phyloP scores from a whole-genome alignment of 2,113 vertebrate species.

The Gambusia affinis region DNA sequence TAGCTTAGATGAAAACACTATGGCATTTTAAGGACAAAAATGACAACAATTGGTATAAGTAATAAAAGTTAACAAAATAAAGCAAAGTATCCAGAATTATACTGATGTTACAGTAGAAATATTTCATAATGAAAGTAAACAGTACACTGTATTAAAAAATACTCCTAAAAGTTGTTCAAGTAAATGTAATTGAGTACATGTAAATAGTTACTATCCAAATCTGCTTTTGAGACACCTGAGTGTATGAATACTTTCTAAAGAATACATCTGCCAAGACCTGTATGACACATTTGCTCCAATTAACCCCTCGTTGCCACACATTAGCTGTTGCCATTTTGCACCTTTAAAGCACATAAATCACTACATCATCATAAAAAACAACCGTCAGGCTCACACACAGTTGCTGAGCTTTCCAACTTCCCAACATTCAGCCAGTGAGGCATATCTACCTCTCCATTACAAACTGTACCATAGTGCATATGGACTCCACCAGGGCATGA shows the following conservation, averaged over 20 bases:
- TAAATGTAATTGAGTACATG: too few relatives aligned
- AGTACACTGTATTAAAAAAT: too few relatives aligned
- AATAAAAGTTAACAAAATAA: too few relatives aligned
- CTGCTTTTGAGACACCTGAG: too few relatives aligned
- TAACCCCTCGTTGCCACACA: slow-evolving; percentile 24
- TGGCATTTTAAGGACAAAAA: too few relatives aligned
- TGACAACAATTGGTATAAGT: too few relatives aligned
- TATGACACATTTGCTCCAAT: slow-evolving; percentile 3
- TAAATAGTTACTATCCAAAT: too few relatives aligned
- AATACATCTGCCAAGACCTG: neutral
- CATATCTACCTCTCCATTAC: slow-evolving; percentile 57
- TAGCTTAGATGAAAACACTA: too few relatives aligned
- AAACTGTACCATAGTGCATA: slow-evolving; percentile 63
- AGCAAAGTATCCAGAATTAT: too few relatives aligned
- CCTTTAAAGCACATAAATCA: slow-evolving; percentile 23
- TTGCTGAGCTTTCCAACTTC: slow-evolving; percentile 26
- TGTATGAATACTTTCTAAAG: neutral
- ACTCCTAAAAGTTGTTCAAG: too few relatives aligned
- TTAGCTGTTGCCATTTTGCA: slow-evolving; percentile 10
- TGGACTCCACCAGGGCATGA: slow-evolving; percentile 55
- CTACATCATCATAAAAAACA: neutral
- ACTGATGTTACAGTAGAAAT: too few relatives aligned
- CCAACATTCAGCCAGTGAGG: slow-evolving; percentile 34
- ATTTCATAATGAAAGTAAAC: too few relatives aligned
- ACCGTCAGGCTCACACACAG: slow-evolving; percentile 29